These are phyloP conservation scores for Anastrepha ludens DNA, from an alignment of 1,140 invertebrate species.

Conservation along the genomic window DNA sequence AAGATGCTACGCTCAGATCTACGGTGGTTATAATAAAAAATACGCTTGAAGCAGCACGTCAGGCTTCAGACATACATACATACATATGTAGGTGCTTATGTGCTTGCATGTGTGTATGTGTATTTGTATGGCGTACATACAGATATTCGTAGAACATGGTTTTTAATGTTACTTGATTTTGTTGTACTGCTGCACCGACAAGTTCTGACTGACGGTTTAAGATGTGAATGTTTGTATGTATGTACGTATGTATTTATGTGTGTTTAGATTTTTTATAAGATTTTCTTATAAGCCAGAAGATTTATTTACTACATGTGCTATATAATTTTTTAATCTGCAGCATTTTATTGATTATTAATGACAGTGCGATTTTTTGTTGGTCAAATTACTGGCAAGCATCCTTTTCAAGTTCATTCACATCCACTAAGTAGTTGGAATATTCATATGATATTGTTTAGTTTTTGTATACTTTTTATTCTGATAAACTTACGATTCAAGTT, in stretches of 20 bases:
- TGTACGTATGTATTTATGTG: neutral
- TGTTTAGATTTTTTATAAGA: neutral
- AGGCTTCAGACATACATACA: neutral
- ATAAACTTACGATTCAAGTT: neutral
- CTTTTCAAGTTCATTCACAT: constrained; percentile 53
- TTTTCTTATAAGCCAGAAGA: neutral
- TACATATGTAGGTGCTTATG: neutral
- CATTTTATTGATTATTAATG: neutral
- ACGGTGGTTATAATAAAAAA: neutral
- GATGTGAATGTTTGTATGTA: neutral
- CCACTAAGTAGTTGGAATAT: neutral
- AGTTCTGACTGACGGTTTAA: no score
- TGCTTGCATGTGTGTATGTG: neutral
- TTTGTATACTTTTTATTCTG: neutral
- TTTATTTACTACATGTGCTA: neutral
- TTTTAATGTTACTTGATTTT: neutral
- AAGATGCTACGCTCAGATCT: neutral
- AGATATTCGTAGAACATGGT: neutral
- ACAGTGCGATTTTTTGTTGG: neutral
- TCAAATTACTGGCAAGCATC: neutral
- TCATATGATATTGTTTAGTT: neutral
- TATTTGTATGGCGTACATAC: neutral
- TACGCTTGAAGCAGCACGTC: neutral
- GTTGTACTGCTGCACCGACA: neutral
- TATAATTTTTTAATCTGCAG: neutral